Percentiles rank a stretch among this genome's conserved stretches.
These are phyloP conservation scores for Sigmodon hispidus DNA, from an alignment of 2,113 vertebrate genomes.

Conservation along the genomic window DNA sequence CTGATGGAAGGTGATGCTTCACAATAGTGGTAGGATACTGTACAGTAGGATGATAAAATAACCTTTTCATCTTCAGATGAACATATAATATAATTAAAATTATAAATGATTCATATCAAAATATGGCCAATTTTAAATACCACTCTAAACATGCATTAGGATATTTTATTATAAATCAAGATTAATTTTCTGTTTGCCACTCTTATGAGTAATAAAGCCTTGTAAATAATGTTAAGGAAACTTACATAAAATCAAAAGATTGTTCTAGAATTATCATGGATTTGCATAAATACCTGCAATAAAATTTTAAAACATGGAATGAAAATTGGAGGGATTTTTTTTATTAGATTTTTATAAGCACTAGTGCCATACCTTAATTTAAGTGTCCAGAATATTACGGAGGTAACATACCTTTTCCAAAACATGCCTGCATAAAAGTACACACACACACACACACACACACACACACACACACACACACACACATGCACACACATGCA, in stretches of 20 bases:
- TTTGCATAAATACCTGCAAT: not conserved
- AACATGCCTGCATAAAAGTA: not conserved
- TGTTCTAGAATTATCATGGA: not conserved
- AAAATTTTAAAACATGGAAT: conserved; percentile 33
- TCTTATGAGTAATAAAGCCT: conserved; percentile 40
- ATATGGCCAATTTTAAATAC: not conserved
- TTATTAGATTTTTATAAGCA: not conserved
- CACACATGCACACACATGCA: not conserved
- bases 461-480: not conserved
- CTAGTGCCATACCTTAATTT: not conserved
- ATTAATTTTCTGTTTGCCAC: conserved; percentile 1
- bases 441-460: not conserved
- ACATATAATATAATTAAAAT: not conserved
- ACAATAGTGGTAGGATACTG: fast-evolving
- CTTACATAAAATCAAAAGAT: not conserved
- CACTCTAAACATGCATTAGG: not conserved
- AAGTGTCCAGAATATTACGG: not conserved
- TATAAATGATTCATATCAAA: not conserved
- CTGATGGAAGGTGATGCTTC: fast-evolving
- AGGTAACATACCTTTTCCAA: not conserved
- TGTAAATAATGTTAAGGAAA: conserved; percentile 43
- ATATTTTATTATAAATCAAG: conserved; percentile 14
- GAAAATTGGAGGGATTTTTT: conserved; percentile 50
- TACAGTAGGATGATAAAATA: not conserved
- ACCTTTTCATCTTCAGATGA: not conserved